Evolutionary conservation across 2,113 vertebrate genomes (phyloP), one percentile per base, ranked within the genome.

Genomic region (Centropus bengalensis): DNA sequence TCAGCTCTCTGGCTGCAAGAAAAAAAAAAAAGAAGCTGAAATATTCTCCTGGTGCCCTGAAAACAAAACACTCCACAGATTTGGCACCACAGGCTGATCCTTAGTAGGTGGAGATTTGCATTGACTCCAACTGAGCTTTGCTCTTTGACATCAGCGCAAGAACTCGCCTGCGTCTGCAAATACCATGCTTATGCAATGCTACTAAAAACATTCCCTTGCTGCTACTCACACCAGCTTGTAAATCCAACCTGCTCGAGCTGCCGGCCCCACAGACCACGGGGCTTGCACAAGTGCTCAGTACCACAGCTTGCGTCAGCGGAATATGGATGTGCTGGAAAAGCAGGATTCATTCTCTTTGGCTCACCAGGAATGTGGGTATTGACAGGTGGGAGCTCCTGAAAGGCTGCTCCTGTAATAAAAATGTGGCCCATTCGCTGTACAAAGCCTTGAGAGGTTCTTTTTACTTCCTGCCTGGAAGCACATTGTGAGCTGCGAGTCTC

Each of bases 81-180:
- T 45, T 95, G 94, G 93, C 90, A 75, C 85, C 73, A 12, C 40
- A 19, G 7, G 86, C 86, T 82, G 82, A 86, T 82, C 82, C 91
- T 88, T 47, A 75, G 90, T 83, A 60, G 91, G 91, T 47, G 90
- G 90, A 81, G 92, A 91, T 95, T 83, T 75, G 88, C 54, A 52
- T 3, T 14, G 80, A 52, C 87, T 94, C 88, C 89, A 83, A 79
- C 88, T 94, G 93, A 95, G 94, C 89, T 91, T 80, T 89, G 93
- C 82, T 91, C 89, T 70, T 95, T 94, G 91, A 96, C 95, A 96
- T 88, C 82, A 95, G 75, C 14, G 2, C 85, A 32, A 70, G 89
- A 93, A 88, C 88, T 75, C 21, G 76, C 88, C 94, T 40, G 67
- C 13, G 26, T 91, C 91, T 93, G 95, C 93, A 88, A 84, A 88